Base-by-base conservation (phyloP, 2,888 invertebrate species). In the Andrena praecox region DNA sequence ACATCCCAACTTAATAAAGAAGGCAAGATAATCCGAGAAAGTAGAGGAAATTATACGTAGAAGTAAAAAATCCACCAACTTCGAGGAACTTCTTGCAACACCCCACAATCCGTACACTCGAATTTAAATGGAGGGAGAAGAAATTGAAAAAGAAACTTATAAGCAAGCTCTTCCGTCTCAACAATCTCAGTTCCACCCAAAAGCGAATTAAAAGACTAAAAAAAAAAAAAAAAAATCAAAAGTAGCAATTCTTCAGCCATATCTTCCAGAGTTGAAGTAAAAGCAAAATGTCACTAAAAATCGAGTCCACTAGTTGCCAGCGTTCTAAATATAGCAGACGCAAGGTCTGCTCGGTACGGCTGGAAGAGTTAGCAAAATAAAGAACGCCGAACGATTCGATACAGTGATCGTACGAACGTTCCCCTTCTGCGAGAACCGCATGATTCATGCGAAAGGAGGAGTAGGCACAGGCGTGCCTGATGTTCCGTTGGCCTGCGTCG, bases 371-470 rank as follows among this genome's bases (percentile, higher is more conserved):
- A 33, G 52, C 24, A 52, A 63, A 72, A 64, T 72, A 72, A 63
- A 72, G 63, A 72, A 72, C 71, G 6, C n/a, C 8, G 35, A 35
- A 35, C 35, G 63, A 24, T 35, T 63, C 20, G 35, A 73, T 64
- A 27, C n/a, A 35, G 29, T 8, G 64, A 54, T 35, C 35, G 31
- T 5, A 33, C 54, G 31, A 1, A 33, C 54, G 24, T 66, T 68
- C 24, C 27, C 66, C 42, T 20, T 42, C 24, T 31, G 35, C 42
- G 4, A 50, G 50, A 27, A 24, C 7, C 69, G 31, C 16, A 16
- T 75, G 75, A 74, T 75, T 75, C 75, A 75, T 54, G 35, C 16
- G 24, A 42, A 50, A 42, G 62, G 35, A 27, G 56, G 56, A 56
- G 20, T 27, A 56, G 27, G 8, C 27, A 56, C 2, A 56, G 56